Percentiles rank a stretch among this genome's conserved stretches.
phyloP scores from a whole-genome alignment of 2,797 vertebrate species.

The Rhynchonycteris naso region DNA sequence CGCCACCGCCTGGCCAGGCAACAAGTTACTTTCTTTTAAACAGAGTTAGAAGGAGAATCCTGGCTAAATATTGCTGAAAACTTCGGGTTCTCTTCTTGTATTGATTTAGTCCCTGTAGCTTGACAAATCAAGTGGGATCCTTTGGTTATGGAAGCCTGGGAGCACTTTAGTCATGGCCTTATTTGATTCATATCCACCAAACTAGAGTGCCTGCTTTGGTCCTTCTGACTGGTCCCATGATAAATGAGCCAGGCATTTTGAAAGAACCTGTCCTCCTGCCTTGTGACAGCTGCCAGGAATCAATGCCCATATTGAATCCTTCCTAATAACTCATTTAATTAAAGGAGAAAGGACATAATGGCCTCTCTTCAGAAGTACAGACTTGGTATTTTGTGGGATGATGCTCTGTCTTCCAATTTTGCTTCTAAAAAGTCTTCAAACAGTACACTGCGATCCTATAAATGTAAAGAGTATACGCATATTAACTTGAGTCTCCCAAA shows the following conservation, averaged over 20 bases:
- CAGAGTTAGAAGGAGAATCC: background rate
- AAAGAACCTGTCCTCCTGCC: background rate
- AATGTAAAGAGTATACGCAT: background rate
- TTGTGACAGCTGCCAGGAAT: background rate
- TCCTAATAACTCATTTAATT: constrained; percentile 44
- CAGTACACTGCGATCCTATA: constrained; percentile 34
- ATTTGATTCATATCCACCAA: background rate
- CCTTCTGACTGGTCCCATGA: background rate
- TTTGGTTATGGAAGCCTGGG: background rate
- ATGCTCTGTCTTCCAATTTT: constrained; percentile 45
- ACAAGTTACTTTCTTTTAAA: background rate
- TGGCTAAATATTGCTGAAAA: background rate
- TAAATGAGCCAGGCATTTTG: background rate
- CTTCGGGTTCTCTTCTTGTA: background rate
- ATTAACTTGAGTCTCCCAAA: constrained; percentile 16
- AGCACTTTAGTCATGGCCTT: background rate
- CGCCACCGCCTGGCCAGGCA: too few relatives aligned
- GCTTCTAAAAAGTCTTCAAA: constrained; percentile 51
- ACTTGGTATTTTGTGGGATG: background rate
- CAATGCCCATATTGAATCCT: background rate
- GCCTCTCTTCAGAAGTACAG: constrained; percentile 24
- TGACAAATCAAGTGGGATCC: background rate
- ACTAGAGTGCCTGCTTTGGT: background rate
- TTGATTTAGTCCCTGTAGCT: background rate
- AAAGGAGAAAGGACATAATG: background rate